phyloP scores from a whole-genome alignment of 2,113 vertebrate species.

The Butorides virescens region DNA sequence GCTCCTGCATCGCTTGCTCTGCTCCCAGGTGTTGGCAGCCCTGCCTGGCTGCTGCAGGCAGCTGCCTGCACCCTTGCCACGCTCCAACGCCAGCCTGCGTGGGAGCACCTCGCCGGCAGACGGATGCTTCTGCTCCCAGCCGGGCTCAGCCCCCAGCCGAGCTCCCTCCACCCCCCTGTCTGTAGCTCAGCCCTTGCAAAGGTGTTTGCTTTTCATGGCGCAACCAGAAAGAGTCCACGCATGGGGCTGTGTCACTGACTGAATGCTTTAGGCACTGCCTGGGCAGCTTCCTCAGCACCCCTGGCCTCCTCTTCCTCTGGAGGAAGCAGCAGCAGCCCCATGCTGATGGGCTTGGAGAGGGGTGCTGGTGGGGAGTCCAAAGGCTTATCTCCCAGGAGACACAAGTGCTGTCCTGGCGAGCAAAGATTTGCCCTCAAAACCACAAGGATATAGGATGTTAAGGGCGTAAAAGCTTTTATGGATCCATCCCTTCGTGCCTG shows the following conservation, averaged over 20 bases:
- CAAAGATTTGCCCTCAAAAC: background rate
- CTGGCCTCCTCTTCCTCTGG: background rate
- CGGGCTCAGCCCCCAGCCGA: accelerated
- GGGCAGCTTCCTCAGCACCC: background rate
- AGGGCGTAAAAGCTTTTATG: background rate
- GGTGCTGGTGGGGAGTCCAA: too few relatives aligned
- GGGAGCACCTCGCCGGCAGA: accelerated
- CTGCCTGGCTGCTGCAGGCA: background rate
- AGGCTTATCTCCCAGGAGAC: background rate
- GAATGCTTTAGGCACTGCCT: background rate
- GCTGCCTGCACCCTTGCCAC: accelerated
- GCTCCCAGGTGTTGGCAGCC: background rate
- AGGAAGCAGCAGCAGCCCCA: background rate
- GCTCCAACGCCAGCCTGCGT: background rate
- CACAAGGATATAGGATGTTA: background rate
- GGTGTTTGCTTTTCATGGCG: background rate
- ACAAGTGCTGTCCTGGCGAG: background rate
- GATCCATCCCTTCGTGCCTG: background rate
- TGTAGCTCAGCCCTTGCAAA: background rate
- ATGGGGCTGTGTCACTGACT: background rate
- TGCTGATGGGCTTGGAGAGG: background rate
- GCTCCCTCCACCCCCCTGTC: accelerated
- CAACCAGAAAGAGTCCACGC: accelerated
- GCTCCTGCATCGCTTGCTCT: background rate
- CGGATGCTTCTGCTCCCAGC: background rate